Conservation (phyloP, 2,888 invertebrate genomes). For the Yponomeuta sedellus region DNA sequence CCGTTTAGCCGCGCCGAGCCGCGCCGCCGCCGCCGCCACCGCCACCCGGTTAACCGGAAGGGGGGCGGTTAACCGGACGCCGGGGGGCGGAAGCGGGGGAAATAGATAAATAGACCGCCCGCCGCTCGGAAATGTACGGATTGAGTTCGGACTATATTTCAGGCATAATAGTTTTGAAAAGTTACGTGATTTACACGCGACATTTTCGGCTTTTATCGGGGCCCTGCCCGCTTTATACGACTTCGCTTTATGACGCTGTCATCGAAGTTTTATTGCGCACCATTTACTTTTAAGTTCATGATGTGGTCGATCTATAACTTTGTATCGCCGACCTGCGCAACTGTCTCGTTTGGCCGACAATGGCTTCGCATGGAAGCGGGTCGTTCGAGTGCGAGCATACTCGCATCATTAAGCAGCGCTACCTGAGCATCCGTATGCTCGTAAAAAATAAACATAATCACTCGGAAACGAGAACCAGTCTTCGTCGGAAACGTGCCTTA, state of each 20-base stretch:
- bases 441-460: conserved; percentile 43
- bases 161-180: conserved; percentile 75
- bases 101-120: conserved; percentile 76
- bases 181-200: conserved; percentile 74
- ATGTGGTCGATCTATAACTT: conserved; percentile 37
- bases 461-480: conserved; percentile 42
- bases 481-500: conserved; percentile 45
- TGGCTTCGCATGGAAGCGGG: conserved; percentile 32
- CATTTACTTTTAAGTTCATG: conserved; percentile 53
- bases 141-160: conserved; percentile 75
- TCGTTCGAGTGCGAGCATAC: conserved; percentile 33
- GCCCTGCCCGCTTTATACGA: conserved; percentile 48
- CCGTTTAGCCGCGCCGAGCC: conserved; percentile 71
- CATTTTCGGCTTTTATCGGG: conserved; percentile 66
- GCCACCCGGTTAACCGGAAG: conserved; percentile 73
- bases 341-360: conserved; percentile 28
- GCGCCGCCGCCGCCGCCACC: conserved; percentile 31
- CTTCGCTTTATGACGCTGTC: conserved; percentile 59
- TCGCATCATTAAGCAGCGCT: conserved; percentile 36
- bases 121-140: conserved; percentile 75
- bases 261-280: conserved; percentile 54
- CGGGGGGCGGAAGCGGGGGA: conserved; percentile 74
- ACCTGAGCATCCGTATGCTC: conserved; percentile 28
- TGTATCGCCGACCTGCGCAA: conserved; percentile 27
- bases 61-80: conserved; percentile 76